phyloP scores from a whole-genome alignment of 2,797 vertebrate species.

The Lutra lutra region DNA sequence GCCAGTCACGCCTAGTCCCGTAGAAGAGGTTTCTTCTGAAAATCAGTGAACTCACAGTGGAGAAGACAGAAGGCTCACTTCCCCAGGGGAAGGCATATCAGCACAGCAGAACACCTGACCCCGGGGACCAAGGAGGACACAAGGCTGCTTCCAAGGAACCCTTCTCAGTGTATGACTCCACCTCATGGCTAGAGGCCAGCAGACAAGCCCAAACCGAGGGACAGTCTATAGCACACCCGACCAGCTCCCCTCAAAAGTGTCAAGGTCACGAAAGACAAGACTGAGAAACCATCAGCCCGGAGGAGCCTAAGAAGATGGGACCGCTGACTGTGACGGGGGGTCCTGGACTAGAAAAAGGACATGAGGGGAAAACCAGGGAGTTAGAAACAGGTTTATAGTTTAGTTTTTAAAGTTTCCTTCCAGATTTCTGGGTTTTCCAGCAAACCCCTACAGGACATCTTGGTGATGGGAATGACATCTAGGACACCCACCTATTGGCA shows the following conservation, averaged over 20 bases:
- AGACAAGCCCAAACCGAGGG: neutral
- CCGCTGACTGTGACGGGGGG: neutral
- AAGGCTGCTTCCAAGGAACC: fast-evolving
- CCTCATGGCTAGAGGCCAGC: neutral
- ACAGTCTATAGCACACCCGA: fast-evolving
- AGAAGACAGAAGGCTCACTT: neutral
- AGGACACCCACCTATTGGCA: neutral
- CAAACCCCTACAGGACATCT: neutral
- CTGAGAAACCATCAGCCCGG: neutral
- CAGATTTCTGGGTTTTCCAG: neutral
- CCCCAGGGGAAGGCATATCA: neutral
- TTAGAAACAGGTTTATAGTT: neutral
- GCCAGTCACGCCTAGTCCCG: neutral
- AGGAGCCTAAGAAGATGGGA: fast-evolving
- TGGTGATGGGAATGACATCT: neutral
- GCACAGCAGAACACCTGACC: fast-evolving
- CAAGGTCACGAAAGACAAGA: neutral
- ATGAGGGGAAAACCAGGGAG: neutral
- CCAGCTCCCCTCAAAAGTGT: neutral
- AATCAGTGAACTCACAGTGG: neutral
- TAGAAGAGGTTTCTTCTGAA: neutral
- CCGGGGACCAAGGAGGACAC: fast-evolving
- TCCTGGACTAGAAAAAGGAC: neutral
- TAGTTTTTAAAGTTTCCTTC: neutral
- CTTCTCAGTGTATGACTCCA: neutral